phyloP scores from a whole-genome alignment of 2,113 vertebrate species.

The Circaetus cinerascens region DNA sequence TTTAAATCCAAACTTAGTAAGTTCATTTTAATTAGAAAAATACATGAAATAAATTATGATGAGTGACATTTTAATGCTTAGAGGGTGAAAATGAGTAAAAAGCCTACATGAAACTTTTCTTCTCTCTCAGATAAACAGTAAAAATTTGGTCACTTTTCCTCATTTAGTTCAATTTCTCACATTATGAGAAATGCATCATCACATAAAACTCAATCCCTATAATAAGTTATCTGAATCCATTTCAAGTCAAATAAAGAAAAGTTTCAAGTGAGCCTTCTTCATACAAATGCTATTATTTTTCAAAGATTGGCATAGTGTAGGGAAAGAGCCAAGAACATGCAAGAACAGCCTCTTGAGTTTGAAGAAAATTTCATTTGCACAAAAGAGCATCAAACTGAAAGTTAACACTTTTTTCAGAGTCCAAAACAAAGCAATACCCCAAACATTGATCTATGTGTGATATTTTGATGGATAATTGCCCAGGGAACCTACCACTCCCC shows the following conservation, averaged over 20 bases:
- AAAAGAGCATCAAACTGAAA: neutral
- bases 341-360: neutral
- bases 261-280: neutral
- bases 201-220: neutral
- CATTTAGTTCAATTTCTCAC: neutral
- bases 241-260: neutral
- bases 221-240: neutral
- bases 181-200: neutral
- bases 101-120: neutral
- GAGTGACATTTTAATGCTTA: neutral
- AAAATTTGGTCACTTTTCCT: neutral
- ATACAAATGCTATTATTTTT: neutral
- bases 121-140: neutral
- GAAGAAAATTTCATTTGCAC: neutral
- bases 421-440: neutral
- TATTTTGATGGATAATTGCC: neutral
- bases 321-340: neutral
- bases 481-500: fast-evolving
- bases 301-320: neutral
- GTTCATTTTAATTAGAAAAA: neutral
- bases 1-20: neutral
- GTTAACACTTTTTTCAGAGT: neutral
- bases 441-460: neutral
- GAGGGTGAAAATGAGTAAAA: neutral
- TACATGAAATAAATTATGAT: neutral